Conservation (phyloP, 2,797 vertebrate species). For the Acrossocheilus fasciatus region DNA sequence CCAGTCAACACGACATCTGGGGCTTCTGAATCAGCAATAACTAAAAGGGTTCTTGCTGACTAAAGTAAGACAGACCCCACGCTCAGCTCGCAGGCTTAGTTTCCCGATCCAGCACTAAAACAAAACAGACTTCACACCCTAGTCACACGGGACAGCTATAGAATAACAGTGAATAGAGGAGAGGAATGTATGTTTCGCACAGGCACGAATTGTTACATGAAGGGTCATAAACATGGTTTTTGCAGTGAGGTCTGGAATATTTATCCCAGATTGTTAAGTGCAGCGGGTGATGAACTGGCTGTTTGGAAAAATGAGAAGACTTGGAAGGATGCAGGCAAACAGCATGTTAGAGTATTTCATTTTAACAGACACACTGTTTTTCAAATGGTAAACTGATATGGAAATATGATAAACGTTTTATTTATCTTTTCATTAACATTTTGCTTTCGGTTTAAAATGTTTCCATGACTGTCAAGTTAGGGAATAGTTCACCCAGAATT, state of each 20-base stretch:
- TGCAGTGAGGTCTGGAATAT: constrained; percentile 38
- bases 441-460: neutral
- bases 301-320: constrained; percentile 34
- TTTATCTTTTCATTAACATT: constrained; percentile 1
- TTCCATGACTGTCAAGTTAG: neutral
- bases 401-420: constrained; percentile 3
- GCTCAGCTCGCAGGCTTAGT: constrained; percentile 3
- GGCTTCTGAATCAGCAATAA: constrained; percentile 45
- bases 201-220: constrained; percentile 25
- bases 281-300: constrained; percentile 23
- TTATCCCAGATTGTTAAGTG: constrained; percentile 31
- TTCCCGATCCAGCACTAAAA: constrained; percentile 38
- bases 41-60: neutral
- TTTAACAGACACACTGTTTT: constrained; percentile 6
- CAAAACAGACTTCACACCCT: constrained; percentile 50
- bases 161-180: constrained; percentile 4
- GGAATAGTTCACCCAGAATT: neutral
- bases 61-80: constrained; percentile 31
- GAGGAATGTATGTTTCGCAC: constrained; percentile 36
- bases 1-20: constrained; percentile 15
- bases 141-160: constrained; percentile 22
- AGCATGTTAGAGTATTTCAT: neutral
- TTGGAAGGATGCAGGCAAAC: constrained; percentile 22
- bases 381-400: constrained; percentile 13
- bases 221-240: constrained; percentile 44